Evolutionary conservation across 2,888 invertebrate genomes (phyloP).

Genomic region (Allacma fusca): DNA sequence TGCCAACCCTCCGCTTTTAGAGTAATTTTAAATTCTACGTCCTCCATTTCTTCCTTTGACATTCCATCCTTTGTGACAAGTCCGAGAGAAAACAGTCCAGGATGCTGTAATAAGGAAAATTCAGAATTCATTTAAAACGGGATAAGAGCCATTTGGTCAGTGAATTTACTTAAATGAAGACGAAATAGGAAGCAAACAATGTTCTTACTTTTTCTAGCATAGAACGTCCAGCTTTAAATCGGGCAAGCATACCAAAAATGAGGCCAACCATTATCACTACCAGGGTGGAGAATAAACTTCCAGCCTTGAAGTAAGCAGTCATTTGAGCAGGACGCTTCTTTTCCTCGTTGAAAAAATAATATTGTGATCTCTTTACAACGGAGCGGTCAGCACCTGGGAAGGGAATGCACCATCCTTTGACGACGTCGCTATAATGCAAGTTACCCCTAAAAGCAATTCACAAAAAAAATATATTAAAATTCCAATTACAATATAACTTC

Average conservation of each 20-base stretch:
- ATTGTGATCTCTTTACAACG: conserved; percentile 82
- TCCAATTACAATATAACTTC: no score
- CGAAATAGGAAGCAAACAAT: not conserved
- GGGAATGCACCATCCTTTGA: conserved; percentile 61
- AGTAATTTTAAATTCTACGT: conserved; percentile 69
- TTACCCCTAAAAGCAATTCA: conserved; percentile 64
- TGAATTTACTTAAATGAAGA: not conserved
- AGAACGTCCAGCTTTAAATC: conserved; percentile 71
- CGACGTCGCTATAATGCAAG: conserved; percentile 67
- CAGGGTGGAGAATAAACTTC: conserved; percentile 68
- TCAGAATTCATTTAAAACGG: not conserved
- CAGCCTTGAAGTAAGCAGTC: conserved; percentile 74
- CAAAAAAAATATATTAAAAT: conserved; percentile 1
- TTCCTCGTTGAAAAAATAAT: conserved; percentile 73
- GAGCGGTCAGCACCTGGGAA: conserved; percentile 80
- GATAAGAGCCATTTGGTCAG: not conserved
- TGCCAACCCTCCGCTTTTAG: conserved; percentile 76
- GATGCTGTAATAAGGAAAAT: conserved; percentile 67
- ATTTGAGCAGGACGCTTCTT: conserved; percentile 81
- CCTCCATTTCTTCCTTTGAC: conserved; percentile 70
- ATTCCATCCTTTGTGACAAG: conserved; percentile 70
- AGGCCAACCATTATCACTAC: conserved; percentile 69
- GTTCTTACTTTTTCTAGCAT: conserved; percentile 71
- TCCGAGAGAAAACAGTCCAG: conserved; percentile 77
- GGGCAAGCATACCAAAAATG: conserved; percentile 72